Evolutionary conservation across 2,113 vertebrate genomes (phyloP).

Genomic region (Anas platyrhynchos): DNA sequence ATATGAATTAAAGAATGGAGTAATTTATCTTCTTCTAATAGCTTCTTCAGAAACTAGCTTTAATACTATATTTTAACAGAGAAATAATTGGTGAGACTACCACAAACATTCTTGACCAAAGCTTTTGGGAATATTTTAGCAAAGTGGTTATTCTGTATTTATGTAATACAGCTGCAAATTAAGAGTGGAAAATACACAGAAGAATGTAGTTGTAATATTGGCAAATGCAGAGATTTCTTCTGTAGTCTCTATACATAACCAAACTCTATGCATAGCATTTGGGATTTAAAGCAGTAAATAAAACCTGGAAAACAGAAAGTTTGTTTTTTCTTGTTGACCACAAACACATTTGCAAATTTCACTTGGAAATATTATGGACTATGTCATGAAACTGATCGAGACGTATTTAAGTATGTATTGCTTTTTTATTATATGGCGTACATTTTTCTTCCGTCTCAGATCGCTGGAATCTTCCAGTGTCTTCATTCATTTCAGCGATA

Average conservation of each 20-base stretch:
- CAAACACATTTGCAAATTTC: not conserved
- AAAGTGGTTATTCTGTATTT: not conserved
- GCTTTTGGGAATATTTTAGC: not conserved
- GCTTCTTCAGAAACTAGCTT: not conserved
- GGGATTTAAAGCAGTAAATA: not conserved
- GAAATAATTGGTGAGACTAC: not conserved
- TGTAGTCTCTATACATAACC: not conserved
- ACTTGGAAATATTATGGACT: not conserved
- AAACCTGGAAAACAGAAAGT: not conserved
- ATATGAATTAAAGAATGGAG: not conserved
- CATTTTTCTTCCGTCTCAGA: not conserved
- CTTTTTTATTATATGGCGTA: not conserved
- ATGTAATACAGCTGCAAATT: not conserved
- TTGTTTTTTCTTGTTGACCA: not conserved
- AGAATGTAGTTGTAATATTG: not conserved
- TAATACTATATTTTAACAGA: not conserved
- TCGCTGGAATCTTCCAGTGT: not conserved
- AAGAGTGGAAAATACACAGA: not conserved
- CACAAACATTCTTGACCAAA: not conserved
- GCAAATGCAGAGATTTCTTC: not conserved
- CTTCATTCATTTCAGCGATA: constrained; percentile 11
- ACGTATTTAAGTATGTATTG: not conserved
- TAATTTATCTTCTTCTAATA: not conserved
- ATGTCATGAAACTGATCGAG: not conserved
- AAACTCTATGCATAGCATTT: not conserved